Evolutionary conservation across 2,797 vertebrate species (phyloP).

Genomic region (Neosilurus hyrtlii): DNA sequence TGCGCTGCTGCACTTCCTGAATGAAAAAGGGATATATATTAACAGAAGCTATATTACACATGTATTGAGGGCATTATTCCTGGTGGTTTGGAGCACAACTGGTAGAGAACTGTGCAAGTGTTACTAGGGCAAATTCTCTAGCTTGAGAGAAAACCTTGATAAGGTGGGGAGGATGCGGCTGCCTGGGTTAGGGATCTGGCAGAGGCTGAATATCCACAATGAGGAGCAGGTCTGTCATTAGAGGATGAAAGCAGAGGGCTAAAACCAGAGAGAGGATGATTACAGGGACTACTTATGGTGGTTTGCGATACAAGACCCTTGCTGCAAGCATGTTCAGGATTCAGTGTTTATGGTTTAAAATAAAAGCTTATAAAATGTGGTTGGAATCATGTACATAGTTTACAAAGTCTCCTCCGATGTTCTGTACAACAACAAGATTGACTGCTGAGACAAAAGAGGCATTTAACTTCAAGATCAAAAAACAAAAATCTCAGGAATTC

Average conservation of each 20-base stretch:
- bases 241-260: slow-evolving; percentile 51
- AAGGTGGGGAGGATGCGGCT: slow-evolving; percentile 37
- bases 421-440: slow-evolving; percentile 32
- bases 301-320: slow-evolving; percentile 46
- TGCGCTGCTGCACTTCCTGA: not conserved
- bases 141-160: slow-evolving; percentile 32
- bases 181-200: slow-evolving; percentile 46
- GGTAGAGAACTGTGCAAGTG: not conserved
- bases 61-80: not conserved
- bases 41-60: not conserved
- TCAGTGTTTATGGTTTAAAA: slow-evolving; percentile 45
- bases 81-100: not conserved
- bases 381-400: slow-evolving; percentile 40
- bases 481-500: not conserved
- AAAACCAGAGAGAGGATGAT: slow-evolving; percentile 50
- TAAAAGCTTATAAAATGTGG: slow-evolving; percentile 45
- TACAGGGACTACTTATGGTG: slow-evolving; percentile 37
- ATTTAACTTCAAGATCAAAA: slow-evolving; percentile 25
- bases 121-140: slow-evolving; percentile 38
- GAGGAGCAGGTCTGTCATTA: slow-evolving; percentile 56
- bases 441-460: slow-evolving; percentile 27
- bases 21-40: slow-evolving; percentile 10
- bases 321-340: slow-evolving; percentile 20
- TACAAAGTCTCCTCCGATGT: slow-evolving; percentile 24
- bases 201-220: slow-evolving; percentile 48